A percentile compares a stretch with the other conserved stretches of the same genome.
Conservation (phyloP, 2,113 vertebrate species). For the Heptranchias perlo region DNA sequence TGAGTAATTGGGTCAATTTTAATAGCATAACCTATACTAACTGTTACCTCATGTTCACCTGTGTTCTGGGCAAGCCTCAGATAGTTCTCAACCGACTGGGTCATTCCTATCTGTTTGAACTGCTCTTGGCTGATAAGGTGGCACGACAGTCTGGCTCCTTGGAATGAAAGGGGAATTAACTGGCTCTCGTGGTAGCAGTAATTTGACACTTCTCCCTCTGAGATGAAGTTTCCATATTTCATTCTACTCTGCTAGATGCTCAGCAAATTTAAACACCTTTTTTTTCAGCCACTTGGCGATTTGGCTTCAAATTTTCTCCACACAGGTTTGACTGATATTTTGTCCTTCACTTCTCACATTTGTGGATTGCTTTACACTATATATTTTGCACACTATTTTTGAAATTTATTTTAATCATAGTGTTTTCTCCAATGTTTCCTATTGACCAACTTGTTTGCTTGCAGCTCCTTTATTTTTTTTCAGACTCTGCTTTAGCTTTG, state of each 20-base stretch:
- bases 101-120: neutral
- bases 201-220: neutral
- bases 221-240: too few species aligned
- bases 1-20: neutral
- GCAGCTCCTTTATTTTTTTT: neutral
- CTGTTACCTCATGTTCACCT: neutral
- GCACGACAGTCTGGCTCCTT: neutral
- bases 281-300: neutral
- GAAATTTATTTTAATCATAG: neutral
- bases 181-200: neutral
- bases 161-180: neutral
- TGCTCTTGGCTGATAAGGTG: neutral
- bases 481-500: too few species aligned
- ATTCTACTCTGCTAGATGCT: neutral
- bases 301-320: too few species aligned
- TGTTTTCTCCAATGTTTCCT: neutral
- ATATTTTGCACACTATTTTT: neutral
- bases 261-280: neutral
- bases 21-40: too few species aligned
- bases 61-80: neutral
- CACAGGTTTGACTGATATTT: too few species aligned
- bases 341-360: too few species aligned
- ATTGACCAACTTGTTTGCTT: neutral
- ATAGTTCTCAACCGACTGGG: neutral
- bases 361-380: neutral